phyloP scores from a whole-genome alignment of 2,797 vertebrate genomes.

The Molossus molossus region DNA sequence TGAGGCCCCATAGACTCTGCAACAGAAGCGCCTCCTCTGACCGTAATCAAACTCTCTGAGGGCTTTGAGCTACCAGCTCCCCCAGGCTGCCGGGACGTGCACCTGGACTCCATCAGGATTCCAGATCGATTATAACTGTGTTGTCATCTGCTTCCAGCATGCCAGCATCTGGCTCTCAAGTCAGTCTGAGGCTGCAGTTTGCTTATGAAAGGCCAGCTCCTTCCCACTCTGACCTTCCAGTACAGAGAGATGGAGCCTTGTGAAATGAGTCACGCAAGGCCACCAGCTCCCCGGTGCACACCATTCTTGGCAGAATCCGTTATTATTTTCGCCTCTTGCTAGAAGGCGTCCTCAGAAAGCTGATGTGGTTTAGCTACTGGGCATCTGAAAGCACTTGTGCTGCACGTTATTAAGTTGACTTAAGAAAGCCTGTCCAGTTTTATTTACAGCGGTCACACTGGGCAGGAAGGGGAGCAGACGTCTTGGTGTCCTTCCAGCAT shows the following conservation, averaged over 20 bases:
- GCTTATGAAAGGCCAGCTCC: background rate
- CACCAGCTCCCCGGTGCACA: background rate
- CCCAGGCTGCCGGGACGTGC: slow-evolving; percentile 4
- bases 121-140: slow-evolving; percentile 21
- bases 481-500: slow-evolving; percentile 75
- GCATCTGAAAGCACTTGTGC: slow-evolving; percentile 63
- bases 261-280: slow-evolving; percentile 65
- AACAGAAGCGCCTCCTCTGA: background rate
- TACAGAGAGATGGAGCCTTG: background rate
- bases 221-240: background rate
- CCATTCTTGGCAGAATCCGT: slow-evolving; percentile 47
- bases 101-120: slow-evolving; percentile 67
- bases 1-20: background rate
- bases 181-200: slow-evolving; percentile 7
- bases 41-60: background rate
- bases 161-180: slow-evolving; percentile 59
- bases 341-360: slow-evolving; percentile 64
- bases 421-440: slow-evolving; percentile 73
- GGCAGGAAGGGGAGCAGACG: slow-evolving; percentile 76
- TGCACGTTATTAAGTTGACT: slow-evolving; percentile 70
- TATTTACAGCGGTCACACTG: slow-evolving; percentile 72
- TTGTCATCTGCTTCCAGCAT: slow-evolving; percentile 64
- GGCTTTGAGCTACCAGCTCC: background rate
- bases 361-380: slow-evolving; percentile 76
- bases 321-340: slow-evolving; percentile 1